Base-by-base conservation (phyloP, 1,140 invertebrate genomes). In the Pemphigus obesinymphae region DNA sequence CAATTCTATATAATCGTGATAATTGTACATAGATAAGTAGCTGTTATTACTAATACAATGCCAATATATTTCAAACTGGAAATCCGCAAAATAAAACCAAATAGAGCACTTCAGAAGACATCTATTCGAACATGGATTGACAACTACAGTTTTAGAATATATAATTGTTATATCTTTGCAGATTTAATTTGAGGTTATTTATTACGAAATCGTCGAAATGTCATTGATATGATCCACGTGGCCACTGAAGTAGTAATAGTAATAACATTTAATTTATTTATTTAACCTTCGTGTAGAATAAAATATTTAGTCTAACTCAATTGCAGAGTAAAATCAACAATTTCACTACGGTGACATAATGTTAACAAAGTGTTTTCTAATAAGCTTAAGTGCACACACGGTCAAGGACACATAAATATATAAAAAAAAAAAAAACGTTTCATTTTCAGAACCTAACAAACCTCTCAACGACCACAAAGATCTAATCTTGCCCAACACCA, bases 401-500 rank as follows among this genome's bases (percentile, higher is more conserved):
- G 37, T 50, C 17, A 70, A 53, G 13, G 29, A 37, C 26, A 2
- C 43, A 8, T 40, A 8, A 40, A 40, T 40, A 40, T n/a, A 40
- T 40, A 40, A 40, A 40, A 40, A 40, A 68, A 40, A 75, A 31
- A 48, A 40, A 82, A 95, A 89, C 87, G 94, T 93, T 89, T 94
- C 94, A 84, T 94, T 89, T 70, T 70, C n/a, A 26, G 29, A 70
- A 83, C 93, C 55, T 61, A 80, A 80, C 76, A 45, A 80, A 80
- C 76, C 92, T 83, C 92, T 92, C 83, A 90, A 90, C 84, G 90
- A 93, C 93, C 94, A 95, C 80, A 95, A 88, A 15, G 93, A 95
- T 85, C 93, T 93, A 86, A 95, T 95, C 89, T 95, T 95, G 85
- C 93, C 93, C 85, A 95, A 90, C 81, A 94, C 92, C 83, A 93